phyloP scores from a whole-genome alignment of 2,113 vertebrate genomes.

The Austrofundulus limnaeus region DNA sequence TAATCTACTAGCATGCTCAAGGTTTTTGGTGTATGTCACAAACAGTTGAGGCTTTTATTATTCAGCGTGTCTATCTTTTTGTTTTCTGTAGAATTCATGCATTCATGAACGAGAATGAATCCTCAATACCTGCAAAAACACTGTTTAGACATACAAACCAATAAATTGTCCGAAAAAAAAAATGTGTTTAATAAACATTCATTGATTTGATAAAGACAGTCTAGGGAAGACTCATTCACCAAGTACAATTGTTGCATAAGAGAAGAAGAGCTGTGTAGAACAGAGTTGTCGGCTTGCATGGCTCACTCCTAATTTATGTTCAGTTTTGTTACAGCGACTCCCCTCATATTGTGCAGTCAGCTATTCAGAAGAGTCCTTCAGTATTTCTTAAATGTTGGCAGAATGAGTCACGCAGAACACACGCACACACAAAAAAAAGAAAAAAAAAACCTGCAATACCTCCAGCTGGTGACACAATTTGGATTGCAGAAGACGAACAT shows the following conservation, averaged over 20 bases:
- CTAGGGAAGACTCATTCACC: constrained; percentile 38
- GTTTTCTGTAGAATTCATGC: too few species aligned
- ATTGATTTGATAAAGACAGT: constrained; percentile 54
- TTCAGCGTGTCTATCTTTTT: too few species aligned
- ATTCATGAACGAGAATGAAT: constrained; percentile 8
- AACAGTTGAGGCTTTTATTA: too few species aligned
- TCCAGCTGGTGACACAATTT: constrained; percentile 68
- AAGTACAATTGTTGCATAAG: constrained; percentile 50
- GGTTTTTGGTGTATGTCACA: not conserved
- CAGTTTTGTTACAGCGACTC: constrained; percentile 59
- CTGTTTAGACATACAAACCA: constrained; percentile 40
- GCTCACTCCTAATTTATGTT: constrained; percentile 66
- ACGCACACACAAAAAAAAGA: too few species aligned
- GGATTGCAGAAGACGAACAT: constrained; percentile 70
- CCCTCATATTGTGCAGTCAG: constrained; percentile 56
- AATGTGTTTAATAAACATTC: constrained; percentile 45
- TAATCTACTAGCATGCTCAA: not conserved
- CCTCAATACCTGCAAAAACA: constrained; percentile 48
- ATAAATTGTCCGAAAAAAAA: constrained; percentile 16
- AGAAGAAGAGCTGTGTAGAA: constrained; percentile 57
- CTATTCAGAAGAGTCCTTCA: constrained; percentile 59
- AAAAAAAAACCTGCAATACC: constrained; percentile 56
- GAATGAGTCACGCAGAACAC: constrained; percentile 50
- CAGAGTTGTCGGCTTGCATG: constrained; percentile 51
- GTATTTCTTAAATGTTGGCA: constrained; percentile 68